Evolutionary conservation across 2,113 vertebrate genomes (phyloP), one percentile per base, ranked within the genome.

Genomic region (Pavo muticus): DNA sequence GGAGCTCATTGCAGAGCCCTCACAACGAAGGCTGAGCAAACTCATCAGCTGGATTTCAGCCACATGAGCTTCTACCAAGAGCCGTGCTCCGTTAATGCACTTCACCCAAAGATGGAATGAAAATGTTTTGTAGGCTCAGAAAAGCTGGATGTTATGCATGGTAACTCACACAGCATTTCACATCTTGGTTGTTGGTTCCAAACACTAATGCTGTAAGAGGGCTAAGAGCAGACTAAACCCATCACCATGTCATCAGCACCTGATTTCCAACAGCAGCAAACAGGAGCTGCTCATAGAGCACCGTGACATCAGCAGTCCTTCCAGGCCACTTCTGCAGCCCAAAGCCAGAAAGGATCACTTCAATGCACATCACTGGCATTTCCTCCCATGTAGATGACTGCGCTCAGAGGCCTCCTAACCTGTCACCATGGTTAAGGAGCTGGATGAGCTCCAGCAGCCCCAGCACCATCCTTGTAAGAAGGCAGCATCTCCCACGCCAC

Each of bases 301-400:
- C 30, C 2, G 61, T 20, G 16, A 74, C 70, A 39, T 37, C 47
- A 67, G 7, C 47, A 77, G 2, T 20, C 57, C 47, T 77, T 60
- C 35, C 61, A 95, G 64, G 13, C 35, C 60, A 81, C 30, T 65
- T 63, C 91, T 87, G 93, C 75, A 86, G 72, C 48, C 37, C 77
- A 68, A 47, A 78, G 87, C 65, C 93, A 95, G 90, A 71, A 81
- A 75, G 74, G 78, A 94, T 78, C 18, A 60, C 75, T 92, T 63
- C 82, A 91, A 79, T 79, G 67, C 65, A 52, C 61, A 29, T 21
- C 27, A 67, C 61, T 87, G 65, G 37, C 37, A 40, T 39, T 77
- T 84, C 74, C 84, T 84, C 29, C 63, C 4, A 2, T 81, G 69
- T 87, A 89, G 84, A 92, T 93, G 24, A 71, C 15, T 89, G 78